These are phyloP conservation scores for Drosophila fuyamai DNA, from an alignment of 1,140 invertebrate species.

Conservation along the genomic window DNA sequence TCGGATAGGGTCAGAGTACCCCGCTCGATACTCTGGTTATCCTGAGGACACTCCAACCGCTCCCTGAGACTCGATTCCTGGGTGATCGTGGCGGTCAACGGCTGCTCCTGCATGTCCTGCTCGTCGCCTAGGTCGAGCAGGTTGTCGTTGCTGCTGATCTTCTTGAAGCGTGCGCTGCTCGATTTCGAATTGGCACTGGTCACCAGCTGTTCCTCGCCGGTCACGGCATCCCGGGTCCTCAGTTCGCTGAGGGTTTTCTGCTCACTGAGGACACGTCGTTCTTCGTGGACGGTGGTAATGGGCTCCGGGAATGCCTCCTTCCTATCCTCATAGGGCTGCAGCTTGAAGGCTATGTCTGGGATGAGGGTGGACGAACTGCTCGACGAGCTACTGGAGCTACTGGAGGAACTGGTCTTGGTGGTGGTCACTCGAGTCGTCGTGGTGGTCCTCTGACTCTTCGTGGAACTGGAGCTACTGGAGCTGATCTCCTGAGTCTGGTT, in stretches of 20 bases:
- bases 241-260: conserved; percentile 70
- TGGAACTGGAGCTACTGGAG: conserved; percentile 29
- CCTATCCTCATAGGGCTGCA: conserved; percentile 69
- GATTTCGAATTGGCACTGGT: conserved; percentile 72
- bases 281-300: conserved; percentile 63
- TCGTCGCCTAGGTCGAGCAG: conserved; percentile 71
- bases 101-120: conserved; percentile 63
- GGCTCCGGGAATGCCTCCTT: conserved; percentile 19
- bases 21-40: conserved; percentile 83
- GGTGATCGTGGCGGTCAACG: conserved; percentile 81
- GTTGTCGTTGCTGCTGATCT: conserved; percentile 80
- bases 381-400: conserved; percentile 50
- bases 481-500: conserved; percentile 31
- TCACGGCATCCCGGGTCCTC: conserved; percentile 60
- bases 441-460: conserved; percentile 48
- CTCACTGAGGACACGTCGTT: conserved; percentile 71
- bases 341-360: conserved; percentile 63
- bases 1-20: conserved; percentile 84
- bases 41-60: conserved; percentile 75
- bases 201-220: conserved; percentile 74
- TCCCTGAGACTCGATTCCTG: conserved; percentile 78
- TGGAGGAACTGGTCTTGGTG: conserved; percentile 59
- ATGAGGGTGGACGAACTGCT: conserved; percentile 36
- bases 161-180: conserved; percentile 78
- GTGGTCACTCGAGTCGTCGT: conserved; percentile 65